A percentile compares a stretch with the other conserved stretches of the same genome.
These are phyloP conservation scores for Glandiceps talaboti DNA, from an alignment of 53 echinoderm and acorn worm species.

Conservation along the genomic window DNA sequence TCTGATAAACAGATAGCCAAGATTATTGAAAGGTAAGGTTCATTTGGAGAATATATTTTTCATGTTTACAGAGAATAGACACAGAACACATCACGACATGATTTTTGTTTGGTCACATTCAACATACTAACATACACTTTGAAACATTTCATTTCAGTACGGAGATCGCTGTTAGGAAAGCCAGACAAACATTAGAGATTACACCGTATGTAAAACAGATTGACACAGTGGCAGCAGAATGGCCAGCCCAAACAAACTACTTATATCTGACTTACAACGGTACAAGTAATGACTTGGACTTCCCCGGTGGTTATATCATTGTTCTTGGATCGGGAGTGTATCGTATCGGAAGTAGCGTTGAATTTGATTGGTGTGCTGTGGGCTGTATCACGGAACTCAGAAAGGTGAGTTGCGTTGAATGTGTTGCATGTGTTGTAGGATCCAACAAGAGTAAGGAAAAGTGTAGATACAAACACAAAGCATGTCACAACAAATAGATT, in stretches of 20 bases:
- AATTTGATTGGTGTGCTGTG: conserved; percentile 99
- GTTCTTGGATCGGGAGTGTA: conserved; percentile 96
- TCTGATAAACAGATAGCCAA: conserved; percentile 89
- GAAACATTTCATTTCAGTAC: conserved; percentile 61
- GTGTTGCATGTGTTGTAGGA: no score
- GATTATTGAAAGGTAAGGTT: conserved; percentile 47
- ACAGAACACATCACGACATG: no score
- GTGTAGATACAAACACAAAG: no score
- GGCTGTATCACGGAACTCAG: conserved; percentile 83
- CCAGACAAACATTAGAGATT: conserved; percentile 48
- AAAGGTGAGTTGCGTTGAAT: conserved; percentile 32
- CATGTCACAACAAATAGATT: no score
- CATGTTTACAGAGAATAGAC: no score
- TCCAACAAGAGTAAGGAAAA: no score
- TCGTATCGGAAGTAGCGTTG: conserved; percentile 96
- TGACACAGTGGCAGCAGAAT: conserved; percentile 96
- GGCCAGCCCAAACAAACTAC: conserved; percentile 96
- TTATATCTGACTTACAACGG: conserved; percentile 96
- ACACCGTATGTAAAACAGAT: conserved; percentile 82
- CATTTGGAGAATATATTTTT: no score
- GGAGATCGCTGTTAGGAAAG: conserved; percentile 69
- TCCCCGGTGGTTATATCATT: conserved; percentile 91
- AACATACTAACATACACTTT: no score
- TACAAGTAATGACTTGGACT: conserved; percentile 63
- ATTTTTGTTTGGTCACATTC: no score